Conservation (phyloP, 2,888 invertebrate species). For the Callinectes sapidus region DNA sequence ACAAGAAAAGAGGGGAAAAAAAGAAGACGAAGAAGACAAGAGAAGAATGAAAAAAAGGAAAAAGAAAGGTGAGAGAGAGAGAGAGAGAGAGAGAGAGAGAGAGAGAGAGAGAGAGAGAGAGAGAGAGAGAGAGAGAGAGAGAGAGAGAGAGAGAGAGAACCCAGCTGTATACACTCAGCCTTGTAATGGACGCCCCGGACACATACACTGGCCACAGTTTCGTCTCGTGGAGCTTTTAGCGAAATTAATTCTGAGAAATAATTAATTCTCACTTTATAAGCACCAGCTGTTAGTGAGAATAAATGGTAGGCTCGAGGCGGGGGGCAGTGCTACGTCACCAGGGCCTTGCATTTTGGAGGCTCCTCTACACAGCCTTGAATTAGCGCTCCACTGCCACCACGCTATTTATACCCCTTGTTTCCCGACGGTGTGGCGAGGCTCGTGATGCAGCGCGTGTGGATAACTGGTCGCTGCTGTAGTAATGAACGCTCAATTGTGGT, state of each 20-base stretch:
- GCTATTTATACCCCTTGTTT: not conserved
- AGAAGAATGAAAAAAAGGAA: not conserved
- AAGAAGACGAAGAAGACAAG: too few relatives aligned
- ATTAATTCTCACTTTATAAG: conserved; percentile 37
- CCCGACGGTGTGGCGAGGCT: not conserved
- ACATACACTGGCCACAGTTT: not conserved
- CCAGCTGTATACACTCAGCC: conserved; percentile 31
- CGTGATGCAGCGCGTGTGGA: not conserved
- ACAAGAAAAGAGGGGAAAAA: too few relatives aligned
- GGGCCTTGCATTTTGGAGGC: not conserved
- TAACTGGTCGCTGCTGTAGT: not conserved
- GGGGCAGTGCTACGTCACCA: conserved; percentile 1
- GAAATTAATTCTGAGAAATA: conserved; percentile 24
- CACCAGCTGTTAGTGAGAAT: conserved; percentile 33
- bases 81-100: conserved; percentile 41
- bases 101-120: conserved; percentile 44
- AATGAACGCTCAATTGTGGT: not conserved
- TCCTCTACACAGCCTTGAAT: not conserved
- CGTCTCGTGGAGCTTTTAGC: not conserved
- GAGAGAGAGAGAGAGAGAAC: conserved; percentile 43
- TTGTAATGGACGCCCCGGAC: not conserved
- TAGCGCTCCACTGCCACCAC: not conserved
- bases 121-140: conserved; percentile 47
- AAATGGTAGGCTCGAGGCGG: conserved; percentile 28
- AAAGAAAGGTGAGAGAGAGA: not conserved